Percentiles rank a stretch among this genome's conserved stretches.
These are phyloP conservation scores for Indicator indicator DNA, from an alignment of 2,113 vertebrate genomes.

Conservation along the genomic window DNA sequence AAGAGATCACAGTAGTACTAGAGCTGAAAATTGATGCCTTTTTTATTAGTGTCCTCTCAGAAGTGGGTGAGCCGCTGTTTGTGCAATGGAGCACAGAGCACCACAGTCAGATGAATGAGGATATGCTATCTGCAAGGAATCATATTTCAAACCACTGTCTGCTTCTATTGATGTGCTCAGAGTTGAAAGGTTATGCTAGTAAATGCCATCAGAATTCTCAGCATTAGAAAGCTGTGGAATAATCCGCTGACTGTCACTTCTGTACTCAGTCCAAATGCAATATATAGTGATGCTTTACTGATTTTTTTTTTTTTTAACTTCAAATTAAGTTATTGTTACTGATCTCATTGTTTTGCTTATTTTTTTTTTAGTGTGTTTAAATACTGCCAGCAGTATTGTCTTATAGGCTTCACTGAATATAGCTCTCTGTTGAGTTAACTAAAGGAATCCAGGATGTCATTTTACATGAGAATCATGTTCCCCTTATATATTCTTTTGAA, in stretches of 20 bases:
- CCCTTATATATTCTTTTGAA: conserved; percentile 74
- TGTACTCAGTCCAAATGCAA: conserved; percentile 65
- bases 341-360: conserved; percentile 50
- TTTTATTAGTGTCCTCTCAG: conserved; percentile 90
- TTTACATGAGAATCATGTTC: conserved; percentile 60
- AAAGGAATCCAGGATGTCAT: conserved; percentile 52
- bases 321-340: conserved; percentile 73
- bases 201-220: conserved; percentile 85
- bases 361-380: conserved; percentile 20
- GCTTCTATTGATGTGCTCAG: conserved; percentile 84
- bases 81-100: conserved; percentile 81
- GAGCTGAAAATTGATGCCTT: conserved; percentile 89
- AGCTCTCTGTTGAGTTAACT: conserved; percentile 49
- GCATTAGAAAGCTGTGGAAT: conserved; percentile 78
- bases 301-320: conserved; percentile 38
- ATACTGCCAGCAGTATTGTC: conserved; percentile 38
- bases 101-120: conserved; percentile 85
- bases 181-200: conserved; percentile 86
- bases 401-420: conserved; percentile 42
- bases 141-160: conserved; percentile 87
- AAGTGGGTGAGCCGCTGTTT: conserved; percentile 83
- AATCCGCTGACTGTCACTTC: conserved; percentile 77
- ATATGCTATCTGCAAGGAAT: conserved; percentile 85
- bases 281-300: conserved; percentile 47
- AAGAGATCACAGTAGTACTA: conserved; percentile 89